Conservation (phyloP, 2,797 vertebrate species). For the Huso huso region DNA sequence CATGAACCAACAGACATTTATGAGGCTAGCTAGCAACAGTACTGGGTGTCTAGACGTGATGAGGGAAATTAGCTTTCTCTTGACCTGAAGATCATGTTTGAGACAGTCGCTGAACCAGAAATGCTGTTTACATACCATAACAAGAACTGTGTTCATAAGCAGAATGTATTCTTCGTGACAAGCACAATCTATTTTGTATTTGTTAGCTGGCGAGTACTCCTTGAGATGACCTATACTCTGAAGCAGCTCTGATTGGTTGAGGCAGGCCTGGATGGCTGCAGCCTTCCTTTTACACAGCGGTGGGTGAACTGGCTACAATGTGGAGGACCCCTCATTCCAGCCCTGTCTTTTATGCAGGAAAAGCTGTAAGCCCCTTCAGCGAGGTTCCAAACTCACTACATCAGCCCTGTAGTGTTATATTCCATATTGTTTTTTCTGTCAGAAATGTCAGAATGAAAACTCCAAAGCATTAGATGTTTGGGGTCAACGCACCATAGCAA, state of each 20-base stretch:
- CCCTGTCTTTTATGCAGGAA: background rate
- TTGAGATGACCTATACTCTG: slow-evolving; percentile 7
- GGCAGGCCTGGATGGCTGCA: slow-evolving; percentile 2
- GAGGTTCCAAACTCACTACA: background rate
- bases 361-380: background rate
- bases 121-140: slow-evolving; percentile 16
- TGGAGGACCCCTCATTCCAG: background rate
- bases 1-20: background rate
- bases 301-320: background rate
- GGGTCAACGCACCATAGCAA: background rate
- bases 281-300: background rate
- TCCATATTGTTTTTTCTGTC: background rate
- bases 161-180: slow-evolving; percentile 12
- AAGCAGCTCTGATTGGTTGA: slow-evolving; percentile 5
- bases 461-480: background rate
- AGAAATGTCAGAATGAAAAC: slow-evolving; percentile 1
- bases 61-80: slow-evolving; percentile 7
- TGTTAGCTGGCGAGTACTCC: slow-evolving; percentile 6
- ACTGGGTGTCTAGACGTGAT: slow-evolving; percentile 15
- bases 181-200: slow-evolving; percentile 11
- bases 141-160: slow-evolving; percentile 11
- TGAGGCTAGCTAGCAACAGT: background rate
- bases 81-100: slow-evolving; percentile 16
- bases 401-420: background rate
- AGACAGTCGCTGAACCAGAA: slow-evolving; percentile 19